Base-by-base conservation (phyloP, 2,888 invertebrate genomes). In the Apeira syringaria region DNA sequence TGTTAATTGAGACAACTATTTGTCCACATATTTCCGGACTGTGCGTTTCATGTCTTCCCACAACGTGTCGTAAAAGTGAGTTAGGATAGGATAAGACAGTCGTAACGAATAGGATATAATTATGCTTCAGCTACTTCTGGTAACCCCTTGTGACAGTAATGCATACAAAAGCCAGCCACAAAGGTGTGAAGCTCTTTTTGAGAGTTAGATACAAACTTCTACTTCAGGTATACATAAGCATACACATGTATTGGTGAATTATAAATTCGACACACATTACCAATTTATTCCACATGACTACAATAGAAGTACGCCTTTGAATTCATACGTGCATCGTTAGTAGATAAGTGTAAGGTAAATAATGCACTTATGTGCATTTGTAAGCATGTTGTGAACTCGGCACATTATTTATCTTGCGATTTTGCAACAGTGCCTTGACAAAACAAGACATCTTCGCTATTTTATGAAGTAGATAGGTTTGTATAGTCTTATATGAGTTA, bases 271-370 rank as follows among this genome's bases (percentile, higher is more conserved):
- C 32, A 36, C 24, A 12, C 29, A 30, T 24, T 24, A 37, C 6
- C 18, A 29, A 30, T 27, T 36, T 26, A 34, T 36, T 37, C 32
- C 5, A 13, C 13, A 37, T 29, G 24, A 29, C 25, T 40, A 40
- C 24, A 41, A 4, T 15, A 15, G 15, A 15, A 28, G n/a, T 4
- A 20, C 10, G 32, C 38, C 38, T 36, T 33, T 43, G 7, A 24
- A 37, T 38, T 36, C 38, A 44, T 33, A 24, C 39, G 28, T 29
- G 35, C 36, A 35, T 39, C 25, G 35, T 43, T 43, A 38, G 38
- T 48, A 33, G 40, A 39, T 39, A 47, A 43, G 38, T 39, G 42
- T 28, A 37, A 37, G 34, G 41, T 30, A 48, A 48, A 39, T 20
- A 20, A 20, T 39, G 35, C 34, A 41, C 24, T 11, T 36, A 41